A percentile compares a stretch with the other conserved stretches of the same genome.
Evolutionary conservation across 2,888 invertebrate genomes (phyloP).

Genomic region (Chrysomela aeneicollis): DNA sequence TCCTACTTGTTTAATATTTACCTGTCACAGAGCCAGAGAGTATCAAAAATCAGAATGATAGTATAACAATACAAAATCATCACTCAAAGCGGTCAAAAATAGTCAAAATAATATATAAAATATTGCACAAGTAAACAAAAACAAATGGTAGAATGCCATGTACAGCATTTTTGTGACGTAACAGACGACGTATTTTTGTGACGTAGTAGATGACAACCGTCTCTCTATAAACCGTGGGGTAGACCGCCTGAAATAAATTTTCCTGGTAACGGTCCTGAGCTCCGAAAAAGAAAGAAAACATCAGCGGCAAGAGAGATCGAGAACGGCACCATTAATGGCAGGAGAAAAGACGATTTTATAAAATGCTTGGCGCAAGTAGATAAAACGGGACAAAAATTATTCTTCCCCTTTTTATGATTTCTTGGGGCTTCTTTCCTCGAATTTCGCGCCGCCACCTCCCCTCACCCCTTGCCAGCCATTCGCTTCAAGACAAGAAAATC

Average conservation of each 20-base stretch:
- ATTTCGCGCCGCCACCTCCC: constrained; percentile 32
- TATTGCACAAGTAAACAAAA: no score
- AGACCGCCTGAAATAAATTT: constrained; percentile 2
- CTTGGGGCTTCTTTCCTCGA: constrained; percentile 40
- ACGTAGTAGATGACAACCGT: no score
- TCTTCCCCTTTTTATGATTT: constrained; percentile 56
- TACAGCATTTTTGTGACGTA: no score
- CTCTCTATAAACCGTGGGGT: not conserved
- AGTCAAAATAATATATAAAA: no score
- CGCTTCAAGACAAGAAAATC: constrained; percentile 53
- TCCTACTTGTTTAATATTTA: no score
- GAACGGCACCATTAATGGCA: constrained; percentile 49
- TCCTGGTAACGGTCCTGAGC: constrained; percentile 12
- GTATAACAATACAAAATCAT: no score
- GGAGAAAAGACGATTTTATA: constrained; percentile 57
- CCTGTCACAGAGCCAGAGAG: no score
- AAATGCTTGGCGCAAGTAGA: constrained; percentile 57
- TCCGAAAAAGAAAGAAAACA: constrained; percentile 47
- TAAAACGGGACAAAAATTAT: constrained; percentile 60
- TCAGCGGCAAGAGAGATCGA: constrained; percentile 46
- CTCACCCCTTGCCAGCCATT: constrained; percentile 25
- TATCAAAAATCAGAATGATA: no score
- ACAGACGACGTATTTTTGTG: no score
- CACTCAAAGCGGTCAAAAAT: no score
- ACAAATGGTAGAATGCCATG: no score